These are phyloP conservation scores for Drosophila guanche DNA, from an alignment of 1,140 invertebrate genomes.

Conservation along the genomic window DNA sequence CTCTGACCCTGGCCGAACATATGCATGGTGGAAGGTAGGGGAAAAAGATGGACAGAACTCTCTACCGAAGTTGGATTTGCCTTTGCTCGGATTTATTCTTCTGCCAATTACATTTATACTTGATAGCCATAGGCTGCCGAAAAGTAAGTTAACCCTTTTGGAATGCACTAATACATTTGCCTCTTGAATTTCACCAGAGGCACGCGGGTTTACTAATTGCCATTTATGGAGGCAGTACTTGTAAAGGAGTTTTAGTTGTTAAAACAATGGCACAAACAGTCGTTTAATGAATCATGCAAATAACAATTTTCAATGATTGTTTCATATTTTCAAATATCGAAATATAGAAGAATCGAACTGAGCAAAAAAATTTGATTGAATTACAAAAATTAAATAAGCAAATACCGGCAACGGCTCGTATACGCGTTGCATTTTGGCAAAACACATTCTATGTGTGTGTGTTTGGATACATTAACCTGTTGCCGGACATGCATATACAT, in stretches of 20 bases:
- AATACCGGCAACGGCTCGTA: conserved; percentile 39
- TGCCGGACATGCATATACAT: conserved; percentile 20
- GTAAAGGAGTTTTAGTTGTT: too few relatives aligned
- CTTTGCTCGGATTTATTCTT: conserved; percentile 18
- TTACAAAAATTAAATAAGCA: neutral
- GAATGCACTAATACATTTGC: conserved; percentile 59
- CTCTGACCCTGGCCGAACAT: conserved; percentile 8
- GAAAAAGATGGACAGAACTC: neutral
- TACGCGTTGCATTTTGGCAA: conserved; percentile 31
- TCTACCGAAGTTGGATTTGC: neutral
- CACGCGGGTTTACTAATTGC: conserved; percentile 36
- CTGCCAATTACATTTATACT: conserved; percentile 56
- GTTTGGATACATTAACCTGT: conserved; percentile 17
- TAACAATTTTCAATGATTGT: neutral
- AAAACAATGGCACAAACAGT: neutral
- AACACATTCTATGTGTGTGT: conserved; percentile 4
- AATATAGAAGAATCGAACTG: neutral
- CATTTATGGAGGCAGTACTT: neutral
- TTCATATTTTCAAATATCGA: neutral
- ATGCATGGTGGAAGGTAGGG: neutral
- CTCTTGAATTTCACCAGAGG: conserved; percentile 62
- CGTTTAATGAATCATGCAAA: neutral
- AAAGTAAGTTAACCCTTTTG: conserved; percentile 45
- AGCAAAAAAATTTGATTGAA: neutral
- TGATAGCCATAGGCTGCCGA: conserved; percentile 32